These are phyloP conservation scores for Trachelus iudaicus DNA, from an alignment of 2,888 invertebrate species.

Conservation along the genomic window DNA sequence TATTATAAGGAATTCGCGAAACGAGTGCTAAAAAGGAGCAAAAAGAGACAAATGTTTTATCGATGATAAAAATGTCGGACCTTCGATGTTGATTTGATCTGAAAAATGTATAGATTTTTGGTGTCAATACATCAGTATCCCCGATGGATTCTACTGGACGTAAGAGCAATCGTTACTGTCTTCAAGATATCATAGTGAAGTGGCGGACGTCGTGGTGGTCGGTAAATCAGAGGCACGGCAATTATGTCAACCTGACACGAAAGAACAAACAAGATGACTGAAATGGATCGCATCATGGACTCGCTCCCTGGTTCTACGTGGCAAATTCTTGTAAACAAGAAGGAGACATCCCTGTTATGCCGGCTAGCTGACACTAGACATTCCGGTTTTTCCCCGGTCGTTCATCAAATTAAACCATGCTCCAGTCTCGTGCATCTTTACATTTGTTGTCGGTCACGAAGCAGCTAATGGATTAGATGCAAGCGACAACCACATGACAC, in stretches of 20 bases:
- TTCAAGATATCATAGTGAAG: neutral
- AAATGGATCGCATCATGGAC: conserved; percentile 11
- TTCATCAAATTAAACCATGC: conserved; percentile 30
- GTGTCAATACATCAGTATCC: neutral
- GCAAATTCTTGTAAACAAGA: conserved; percentile 18
- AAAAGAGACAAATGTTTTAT: neutral
- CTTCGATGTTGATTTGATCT: neutral
- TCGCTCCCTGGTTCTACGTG: neutral
- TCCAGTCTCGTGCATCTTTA: neutral
- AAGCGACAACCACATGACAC: neutral
- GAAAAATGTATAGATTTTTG: neutral
- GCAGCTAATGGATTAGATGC: neutral
- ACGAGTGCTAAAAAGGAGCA: neutral
- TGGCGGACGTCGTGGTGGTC: conserved; percentile 8
- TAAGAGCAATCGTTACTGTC: neutral
- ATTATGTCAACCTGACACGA: conserved; percentile 28
- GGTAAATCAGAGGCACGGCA: conserved; percentile 27
- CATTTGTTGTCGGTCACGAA: neutral
- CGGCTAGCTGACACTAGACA: conserved; percentile 18
- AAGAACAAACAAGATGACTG: conserved; percentile 19
- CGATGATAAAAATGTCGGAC: neutral
- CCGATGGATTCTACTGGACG: neutral
- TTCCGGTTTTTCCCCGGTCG: conserved; percentile 29
- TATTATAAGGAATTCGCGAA: neutral
- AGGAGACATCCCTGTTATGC: conserved; percentile 4